Evolutionary conservation across 2,888 invertebrate genomes (phyloP), one percentile per base, ranked within the genome.

Genomic region (Dolichopus griseipennis): DNA sequence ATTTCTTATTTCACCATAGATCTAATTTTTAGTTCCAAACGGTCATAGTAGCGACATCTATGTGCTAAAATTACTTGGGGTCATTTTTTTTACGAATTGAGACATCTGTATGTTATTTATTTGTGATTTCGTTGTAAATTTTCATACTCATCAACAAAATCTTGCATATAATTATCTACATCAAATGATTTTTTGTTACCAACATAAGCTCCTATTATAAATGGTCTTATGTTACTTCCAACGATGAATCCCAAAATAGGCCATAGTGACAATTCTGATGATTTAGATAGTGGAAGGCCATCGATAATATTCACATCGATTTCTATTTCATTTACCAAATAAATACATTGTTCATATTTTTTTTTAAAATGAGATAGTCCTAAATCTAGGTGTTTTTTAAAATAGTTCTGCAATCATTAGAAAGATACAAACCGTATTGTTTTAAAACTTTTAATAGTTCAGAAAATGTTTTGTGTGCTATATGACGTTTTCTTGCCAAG

Each of bases 221-320:
- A 37, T 10, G 61, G 22, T 63, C 22, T 22, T 63, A 63, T 63
- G 10, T 63, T 63, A 63, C 22, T 63, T 3, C 33, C 64, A 43
- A 52, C 20, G 10, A 67, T 52, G 27, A 3, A 9, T 41, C 41
- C 21, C 64, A 67, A 52, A 52, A 67, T 67, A 37, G 67, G 67
- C 67, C 64, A 67, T 33, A 64, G n/a, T 20, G 43, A 37, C 9
- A 43, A 43, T 20, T 67, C 37, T 2, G 67, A 67, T 37, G 63
- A 41, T 67, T 67, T 67, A 20, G 67, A 18, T 12, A 66, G 52
- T 66, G 66, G 66, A 12, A 61, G 43, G 15, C 63, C 67, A 67
- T 67, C 41, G n/a, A n/a, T n/a, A 20, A 67, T 67, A 41, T 67
- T 67, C 18, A 67, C 18, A 64, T 67, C 67, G 12, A 67, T 43